Base-by-base conservation (phyloP, 2,797 vertebrate genomes). In the Podarcis lilfordi region DNA sequence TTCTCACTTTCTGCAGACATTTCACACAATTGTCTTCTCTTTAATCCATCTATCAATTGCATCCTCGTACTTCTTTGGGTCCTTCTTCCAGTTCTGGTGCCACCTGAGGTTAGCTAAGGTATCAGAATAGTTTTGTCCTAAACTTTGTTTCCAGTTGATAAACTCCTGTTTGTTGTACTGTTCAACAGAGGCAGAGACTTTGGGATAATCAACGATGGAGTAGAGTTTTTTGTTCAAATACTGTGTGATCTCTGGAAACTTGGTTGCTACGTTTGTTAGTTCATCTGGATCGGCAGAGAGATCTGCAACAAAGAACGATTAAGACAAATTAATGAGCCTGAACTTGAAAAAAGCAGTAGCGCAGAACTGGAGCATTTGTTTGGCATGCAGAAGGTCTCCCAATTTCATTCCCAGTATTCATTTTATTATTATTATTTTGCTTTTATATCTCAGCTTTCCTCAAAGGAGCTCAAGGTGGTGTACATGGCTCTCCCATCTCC, bases 71-170 rank as follows among this genome's bases (percentile, higher is more conserved):
- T 94, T 95, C 75, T 90, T 87, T 0, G 88, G 95, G 88, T 98
- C 94, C 92, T 97, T 98, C 91, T 98, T 96, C 98, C 98, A 99
- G 94, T 99, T 98, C 27, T 96, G 86, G 94, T 99, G 97, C 99
- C 99, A 99, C 86, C 99, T 97, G 71, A 99, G 98, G 91, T 97
- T 97, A 37, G 98, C 98, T 89, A 99, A 98, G 82, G 97, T 93
- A 69, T 96, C 95, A 77, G 98, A 98, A 91, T 99, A 99, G 95
- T 98, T 98, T 64, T 91, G 95, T n/a, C 98, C 98, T 83, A 98
- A 43, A 89, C 96, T 98, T 86, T 95, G 89, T 86, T 96, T 98
- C 99, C 99, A 99, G 1, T 84, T 94, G 85, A 94, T 79, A 93
- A 99, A 99, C 86, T 98, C 94, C 81, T 97, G 94, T 94, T 98